Evolutionary conservation across 2,888 invertebrate species (phyloP).

Genomic region (Masnerella sp.): DNA sequence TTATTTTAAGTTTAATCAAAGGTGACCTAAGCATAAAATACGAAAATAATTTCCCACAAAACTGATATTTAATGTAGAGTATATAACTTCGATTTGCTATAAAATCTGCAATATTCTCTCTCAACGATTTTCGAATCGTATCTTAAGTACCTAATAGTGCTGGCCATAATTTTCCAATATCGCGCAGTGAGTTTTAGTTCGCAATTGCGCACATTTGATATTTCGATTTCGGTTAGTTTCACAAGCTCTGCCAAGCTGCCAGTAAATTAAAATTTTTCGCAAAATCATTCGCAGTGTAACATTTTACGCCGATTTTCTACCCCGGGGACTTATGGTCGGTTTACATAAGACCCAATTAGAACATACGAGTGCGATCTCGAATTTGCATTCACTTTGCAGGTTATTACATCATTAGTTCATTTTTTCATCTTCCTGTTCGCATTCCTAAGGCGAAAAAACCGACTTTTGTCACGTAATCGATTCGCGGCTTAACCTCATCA

Average conservation of each 20-base stretch:
- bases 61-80: too few relatives aligned
- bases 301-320: slow-evolving; percentile 8
- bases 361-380: slow-evolving; percentile 20
- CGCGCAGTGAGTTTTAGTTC: too few relatives aligned
- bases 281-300: slow-evolving; percentile 7
- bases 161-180: too few relatives aligned
- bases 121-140: too few relatives aligned
- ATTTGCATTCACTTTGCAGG: slow-evolving; percentile 29
- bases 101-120: too few relatives aligned
- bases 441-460: slow-evolving; percentile 1
- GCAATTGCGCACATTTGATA: slow-evolving; percentile 19
- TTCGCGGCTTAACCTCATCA: too few relatives aligned
- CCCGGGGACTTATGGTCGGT: slow-evolving; percentile 10
- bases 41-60: too few relatives aligned
- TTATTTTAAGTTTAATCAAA: background rate
- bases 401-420: slow-evolving; percentile 19
- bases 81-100: too few relatives aligned
- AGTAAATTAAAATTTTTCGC: slow-evolving; percentile 1
- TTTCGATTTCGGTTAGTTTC: slow-evolving; percentile 26
- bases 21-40: too few relatives aligned
- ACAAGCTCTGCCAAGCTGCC: slow-evolving; percentile 8
- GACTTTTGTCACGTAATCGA: slow-evolving; percentile 12
- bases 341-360: slow-evolving; percentile 38
- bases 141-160: too few relatives aligned
- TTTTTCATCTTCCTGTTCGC: slow-evolving; percentile 13